Evolutionary conservation across 2,797 vertebrate genomes (phyloP), one percentile per base, ranked within the genome.

Genomic region (Podargus strigoides): DNA sequence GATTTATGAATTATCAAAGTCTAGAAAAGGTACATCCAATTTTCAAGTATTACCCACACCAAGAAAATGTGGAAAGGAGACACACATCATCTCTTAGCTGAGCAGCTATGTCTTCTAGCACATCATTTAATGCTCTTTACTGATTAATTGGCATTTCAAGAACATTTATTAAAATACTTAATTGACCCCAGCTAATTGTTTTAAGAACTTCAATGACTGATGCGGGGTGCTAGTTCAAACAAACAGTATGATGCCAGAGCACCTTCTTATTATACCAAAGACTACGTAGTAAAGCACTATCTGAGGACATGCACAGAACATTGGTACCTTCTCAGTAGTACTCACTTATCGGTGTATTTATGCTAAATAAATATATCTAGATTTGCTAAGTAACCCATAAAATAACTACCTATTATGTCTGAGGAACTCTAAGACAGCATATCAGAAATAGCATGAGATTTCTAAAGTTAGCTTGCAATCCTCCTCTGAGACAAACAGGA

Each of bases 1-100:
- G 98, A 99, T 98, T 98, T 98, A 99, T 98, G 97, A 98, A 98
- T 98, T 98, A 99, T 99, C 98, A 98, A 98, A 98, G 97, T 97
- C 94, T 98, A 98, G 98, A 97, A 97, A 98, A 98, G 96, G 97
- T 96, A 95, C 95, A 92, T 97, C 97, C 95, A 97, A 96, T 98
- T 98, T 98, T 98, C 97, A 96, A 97, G 97, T 97, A 98, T 98
- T 98, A 98, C 97, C 97, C 97, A 96, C 82, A 96, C 76, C 97
- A 83, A 97, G 89, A 79, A 96, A 95, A 96, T 42, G 44, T 78
- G 21, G 34, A 95, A 94, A 95, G 44, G 67, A 81, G 85, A 90
- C 87, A 96, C 81, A 85, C 80, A 93, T 90, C 93, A 70, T 90
- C 91, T 69, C 89, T 90, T 95, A 94, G 36, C 80, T 85, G 90